Percentiles rank a stretch among this genome's conserved stretches.
Conservation (phyloP, 2,888 invertebrate genomes). For the Gibbula magus region DNA sequence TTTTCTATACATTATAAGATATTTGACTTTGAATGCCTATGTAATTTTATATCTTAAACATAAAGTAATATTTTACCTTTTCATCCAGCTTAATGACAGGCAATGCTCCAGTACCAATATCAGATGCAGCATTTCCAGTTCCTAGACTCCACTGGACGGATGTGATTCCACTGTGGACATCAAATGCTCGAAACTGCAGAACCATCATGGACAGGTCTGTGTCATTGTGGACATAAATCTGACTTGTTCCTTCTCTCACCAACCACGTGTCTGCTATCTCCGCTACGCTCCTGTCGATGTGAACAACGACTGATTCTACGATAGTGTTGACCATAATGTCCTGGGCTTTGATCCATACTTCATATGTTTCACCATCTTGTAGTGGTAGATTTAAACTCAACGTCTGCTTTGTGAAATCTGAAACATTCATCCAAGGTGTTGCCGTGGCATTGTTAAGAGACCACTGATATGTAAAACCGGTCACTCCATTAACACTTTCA, state of each 20-base stretch:
- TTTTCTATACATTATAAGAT: no score
- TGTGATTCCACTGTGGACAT: conserved; percentile 52
- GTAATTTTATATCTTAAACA: no score
- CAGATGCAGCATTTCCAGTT: background rate
- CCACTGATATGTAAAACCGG: conserved; percentile 37
- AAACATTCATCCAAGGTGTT: conserved; percentile 25
- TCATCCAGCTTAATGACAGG: conserved; percentile 12
- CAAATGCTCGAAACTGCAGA: conserved; percentile 46
- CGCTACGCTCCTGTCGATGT: conserved; percentile 47
- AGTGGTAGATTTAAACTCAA: conserved; percentile 33
- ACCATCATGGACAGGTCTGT: conserved; percentile 48
- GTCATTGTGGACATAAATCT: conserved; percentile 28
- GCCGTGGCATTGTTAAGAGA: conserved; percentile 14
- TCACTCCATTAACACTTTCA: conserved; percentile 44
- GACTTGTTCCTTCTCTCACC: conserved; percentile 37
- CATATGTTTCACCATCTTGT: conserved; percentile 46
- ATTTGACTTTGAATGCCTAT: no score
- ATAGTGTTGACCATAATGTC: conserved; percentile 43
- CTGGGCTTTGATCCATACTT: conserved; percentile 37
- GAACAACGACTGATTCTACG: conserved; percentile 37
- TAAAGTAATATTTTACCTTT: background rate
- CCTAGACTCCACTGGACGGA: conserved; percentile 32
- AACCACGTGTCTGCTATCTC: conserved; percentile 46
- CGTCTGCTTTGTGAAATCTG: conserved; percentile 38
- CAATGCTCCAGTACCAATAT: conserved; percentile 22